These are phyloP conservation scores for Neodiprion lecontei DNA, from an alignment of 1,140 invertebrate genomes.

Conservation along the genomic window DNA sequence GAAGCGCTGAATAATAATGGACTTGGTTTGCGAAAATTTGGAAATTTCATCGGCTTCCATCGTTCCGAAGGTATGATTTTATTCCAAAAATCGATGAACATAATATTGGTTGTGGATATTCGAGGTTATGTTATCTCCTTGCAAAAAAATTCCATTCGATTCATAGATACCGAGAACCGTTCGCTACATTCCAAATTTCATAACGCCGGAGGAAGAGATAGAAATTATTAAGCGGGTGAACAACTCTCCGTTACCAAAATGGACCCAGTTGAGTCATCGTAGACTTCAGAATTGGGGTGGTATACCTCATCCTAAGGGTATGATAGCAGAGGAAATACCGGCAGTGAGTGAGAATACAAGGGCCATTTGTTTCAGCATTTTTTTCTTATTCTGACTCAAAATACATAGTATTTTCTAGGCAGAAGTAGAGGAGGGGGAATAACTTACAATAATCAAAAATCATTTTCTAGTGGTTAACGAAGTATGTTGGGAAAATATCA, in stretches of 20 bases:
- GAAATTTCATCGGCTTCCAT: background rate
- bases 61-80: background rate
- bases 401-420: too few relatives aligned
- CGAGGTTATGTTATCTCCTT: background rate
- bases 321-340: constrained; percentile 92
- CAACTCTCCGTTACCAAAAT: constrained; percentile 89
- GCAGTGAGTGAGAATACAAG: constrained; percentile 51
- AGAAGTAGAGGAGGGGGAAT: too few relatives aligned
- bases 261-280: constrained; percentile 91
- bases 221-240: constrained; percentile 78
- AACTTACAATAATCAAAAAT: constrained; percentile 27
- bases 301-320: constrained; percentile 89
- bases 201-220: constrained; percentile 82
- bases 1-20: background rate
- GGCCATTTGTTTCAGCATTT: background rate
- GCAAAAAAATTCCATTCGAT: background rate
- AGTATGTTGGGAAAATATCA: constrained; percentile 77
- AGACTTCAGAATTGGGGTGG: constrained; percentile 97
- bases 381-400: constrained; percentile 10
- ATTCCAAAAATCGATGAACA: background rate
- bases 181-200: constrained; percentile 92
- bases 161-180: constrained; percentile 73
- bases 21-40: background rate
- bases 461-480: constrained; percentile 78
- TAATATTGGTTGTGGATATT: background rate